Conservation (phyloP, 2,888 invertebrate species). For the Alsophila aescularia region DNA sequence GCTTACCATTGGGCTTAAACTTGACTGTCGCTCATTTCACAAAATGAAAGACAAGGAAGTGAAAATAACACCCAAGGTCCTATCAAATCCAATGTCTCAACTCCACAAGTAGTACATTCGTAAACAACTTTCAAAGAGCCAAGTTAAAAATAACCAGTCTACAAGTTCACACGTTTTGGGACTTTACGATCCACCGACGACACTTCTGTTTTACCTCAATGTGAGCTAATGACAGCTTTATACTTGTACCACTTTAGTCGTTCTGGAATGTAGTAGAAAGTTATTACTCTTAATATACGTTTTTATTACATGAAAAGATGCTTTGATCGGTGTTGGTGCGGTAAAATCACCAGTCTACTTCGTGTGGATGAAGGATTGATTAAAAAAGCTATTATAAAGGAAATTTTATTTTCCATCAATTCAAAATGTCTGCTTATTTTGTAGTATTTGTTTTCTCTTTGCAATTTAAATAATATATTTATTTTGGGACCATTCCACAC, state of each 20-base stretch:
- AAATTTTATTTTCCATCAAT: too few relatives aligned
- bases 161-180: slow-evolving; percentile 7
- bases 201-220: slow-evolving; percentile 24
- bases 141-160: slow-evolving; percentile 27
- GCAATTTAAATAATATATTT: too few relatives aligned
- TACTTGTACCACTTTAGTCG: not conserved
- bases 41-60: not conserved
- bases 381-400: too few relatives aligned
- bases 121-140: slow-evolving; percentile 33
- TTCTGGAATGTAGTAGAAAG: not conserved
- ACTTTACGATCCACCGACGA: slow-evolving; percentile 18
- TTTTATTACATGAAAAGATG: not conserved
- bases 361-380: too few relatives aligned
- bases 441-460: too few relatives aligned
- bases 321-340: too few relatives aligned
- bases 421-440: too few relatives aligned
- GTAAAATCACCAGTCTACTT: too few relatives aligned
- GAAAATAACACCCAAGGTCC: not conserved
- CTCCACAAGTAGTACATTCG: slow-evolving; percentile 4
- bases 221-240: slow-evolving; percentile 20
- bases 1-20: too few relatives aligned
- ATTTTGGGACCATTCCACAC: too few relatives aligned
- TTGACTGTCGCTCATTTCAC: too few relatives aligned
- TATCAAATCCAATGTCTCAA: not conserved
- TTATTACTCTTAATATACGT: not conserved